A percentile compares a stretch with the other conserved stretches of the same genome.
Conservation (phyloP, 2,888 invertebrate genomes). For the Masnerella sp. region DNA sequence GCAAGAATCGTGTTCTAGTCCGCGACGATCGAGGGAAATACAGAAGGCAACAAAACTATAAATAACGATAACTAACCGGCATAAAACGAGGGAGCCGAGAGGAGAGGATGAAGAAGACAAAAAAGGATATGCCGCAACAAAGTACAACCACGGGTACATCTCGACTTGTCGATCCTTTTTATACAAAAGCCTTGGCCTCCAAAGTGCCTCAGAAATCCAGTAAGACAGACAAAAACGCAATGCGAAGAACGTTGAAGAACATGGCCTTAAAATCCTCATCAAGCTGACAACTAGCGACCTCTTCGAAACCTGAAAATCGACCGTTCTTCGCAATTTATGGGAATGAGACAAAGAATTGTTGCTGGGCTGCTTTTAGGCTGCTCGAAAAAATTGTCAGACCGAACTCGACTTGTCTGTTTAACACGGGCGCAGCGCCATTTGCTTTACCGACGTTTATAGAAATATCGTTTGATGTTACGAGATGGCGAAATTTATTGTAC, state of each 20-base stretch:
- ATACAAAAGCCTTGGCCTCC: slow-evolving; percentile 67
- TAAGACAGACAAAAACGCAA: slow-evolving; percentile 21
- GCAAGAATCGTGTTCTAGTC: slow-evolving; percentile 64
- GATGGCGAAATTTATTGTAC: too few relatives aligned
- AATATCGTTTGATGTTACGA: too few relatives aligned
- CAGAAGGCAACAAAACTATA: slow-evolving; percentile 39
- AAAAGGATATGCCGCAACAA: slow-evolving; percentile 51
- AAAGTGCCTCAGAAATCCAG: slow-evolving; percentile 73
- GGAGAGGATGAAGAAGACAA: slow-evolving; percentile 25
- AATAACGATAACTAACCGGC: slow-evolving; percentile 24
- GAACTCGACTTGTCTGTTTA: slow-evolving; percentile 14
- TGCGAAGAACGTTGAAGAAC: slow-evolving; percentile 42
- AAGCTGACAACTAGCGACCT: slow-evolving; percentile 51
- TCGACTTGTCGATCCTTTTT: slow-evolving; percentile 60
- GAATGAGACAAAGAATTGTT: slow-evolving; percentile 48
- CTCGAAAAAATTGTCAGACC: slow-evolving; percentile 31
- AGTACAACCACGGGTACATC: slow-evolving; percentile 57
- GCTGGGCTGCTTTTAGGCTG: slow-evolving; percentile 44
- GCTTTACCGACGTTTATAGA: too few relatives aligned
- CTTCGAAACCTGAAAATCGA: slow-evolving; percentile 39
- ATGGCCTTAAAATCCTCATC: slow-evolving; percentile 75
- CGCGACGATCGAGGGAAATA: slow-evolving; percentile 62
- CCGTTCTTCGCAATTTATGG: slow-evolving; percentile 57
- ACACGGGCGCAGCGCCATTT: slow-evolving; percentile 6
- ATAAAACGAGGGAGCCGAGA: not conserved